A percentile compares a stretch with the other conserved stretches of the same genome.
Conservation (phyloP, 2,797 vertebrate genomes). For the Potorous gilbertii region DNA sequence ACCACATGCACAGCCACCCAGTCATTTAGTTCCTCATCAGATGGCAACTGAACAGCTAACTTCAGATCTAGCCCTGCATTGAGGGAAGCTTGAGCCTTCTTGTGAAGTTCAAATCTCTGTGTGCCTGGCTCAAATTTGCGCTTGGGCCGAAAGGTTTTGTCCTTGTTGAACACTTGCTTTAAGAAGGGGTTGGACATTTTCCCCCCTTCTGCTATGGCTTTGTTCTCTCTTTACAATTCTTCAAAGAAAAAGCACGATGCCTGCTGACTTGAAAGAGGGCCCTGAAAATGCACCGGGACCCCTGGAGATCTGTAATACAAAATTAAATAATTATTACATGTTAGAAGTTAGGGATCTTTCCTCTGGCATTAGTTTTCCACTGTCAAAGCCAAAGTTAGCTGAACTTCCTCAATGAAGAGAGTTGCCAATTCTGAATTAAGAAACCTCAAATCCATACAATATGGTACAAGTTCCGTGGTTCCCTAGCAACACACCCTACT, state of each 20-base stretch:
- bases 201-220: not conserved
- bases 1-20: conserved; percentile 98
- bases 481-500: rapidly evolving
- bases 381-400: rapidly evolving
- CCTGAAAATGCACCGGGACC: conserved; percentile 51
- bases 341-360: not conserved
- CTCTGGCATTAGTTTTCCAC: not conserved
- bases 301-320: conserved; percentile 70
- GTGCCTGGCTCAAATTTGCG: conserved; percentile 98
- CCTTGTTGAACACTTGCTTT: conserved; percentile 98
- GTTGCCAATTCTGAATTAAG: not conserved
- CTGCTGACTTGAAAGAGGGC: not conserved
- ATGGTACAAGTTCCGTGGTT: not conserved
- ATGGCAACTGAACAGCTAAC: conserved; percentile 93
- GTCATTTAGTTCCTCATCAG: conserved; percentile 93
- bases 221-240: not conserved
- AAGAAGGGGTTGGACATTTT: conserved; percentile 91
- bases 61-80: conserved; percentile 95
- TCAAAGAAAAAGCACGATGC: conserved; percentile 16
- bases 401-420: not conserved
- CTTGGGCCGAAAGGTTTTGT: conserved; percentile 97
- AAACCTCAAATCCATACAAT: not conserved
- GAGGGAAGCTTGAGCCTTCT: conserved; percentile 96
- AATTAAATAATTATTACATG: not conserved
- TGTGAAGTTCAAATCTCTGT: conserved; percentile 96